A percentile compares a stretch with the other conserved stretches of the same genome.
Conservation (phyloP, 1,140 invertebrate genomes). For the Eupristina koningsbergeri region DNA sequence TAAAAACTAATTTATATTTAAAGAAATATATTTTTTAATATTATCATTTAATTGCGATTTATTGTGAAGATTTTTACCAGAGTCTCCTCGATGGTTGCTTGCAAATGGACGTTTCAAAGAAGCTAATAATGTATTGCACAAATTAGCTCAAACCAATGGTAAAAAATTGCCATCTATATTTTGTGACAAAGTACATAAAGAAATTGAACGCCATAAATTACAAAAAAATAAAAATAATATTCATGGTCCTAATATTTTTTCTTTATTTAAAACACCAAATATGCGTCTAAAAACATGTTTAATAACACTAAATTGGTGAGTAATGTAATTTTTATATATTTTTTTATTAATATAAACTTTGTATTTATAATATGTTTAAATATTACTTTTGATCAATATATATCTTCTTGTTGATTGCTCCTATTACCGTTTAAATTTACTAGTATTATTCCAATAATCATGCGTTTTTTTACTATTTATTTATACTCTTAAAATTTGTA, state of each 20-base stretch:
- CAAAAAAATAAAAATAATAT: background rate
- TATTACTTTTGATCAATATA: too few species aligned
- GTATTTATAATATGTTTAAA: too few species aligned
- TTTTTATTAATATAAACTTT: too few species aligned
- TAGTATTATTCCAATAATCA: too few species aligned
- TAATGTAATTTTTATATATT: background rate
- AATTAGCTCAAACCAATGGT: slow-evolving; percentile 83
- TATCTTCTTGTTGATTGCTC: too few species aligned
- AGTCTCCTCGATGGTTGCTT: slow-evolving; percentile 88
- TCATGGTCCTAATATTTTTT: background rate
- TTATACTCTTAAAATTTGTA: too few species aligned
- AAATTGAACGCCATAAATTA: slow-evolving; percentile 67
- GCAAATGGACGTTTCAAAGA: slow-evolving; percentile 86
- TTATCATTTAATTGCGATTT: slow-evolving; percentile 1
- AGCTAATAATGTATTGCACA: slow-evolving; percentile 84
- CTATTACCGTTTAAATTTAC: too few species aligned
- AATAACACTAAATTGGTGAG: slow-evolving; percentile 77
- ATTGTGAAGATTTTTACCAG: slow-evolving; percentile 80
- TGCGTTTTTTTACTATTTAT: too few species aligned
- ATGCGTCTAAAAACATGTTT: slow-evolving; percentile 82
- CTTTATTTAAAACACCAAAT: slow-evolving; percentile 83
- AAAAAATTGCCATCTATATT: slow-evolving; percentile 83
- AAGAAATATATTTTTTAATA: too few species aligned
- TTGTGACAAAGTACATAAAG: slow-evolving; percentile 80
- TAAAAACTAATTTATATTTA: too few species aligned